These are phyloP conservation scores for Pseudococcus jackbeardsleyi DNA, from an alignment of 2,888 invertebrate species.

Conservation along the genomic window DNA sequence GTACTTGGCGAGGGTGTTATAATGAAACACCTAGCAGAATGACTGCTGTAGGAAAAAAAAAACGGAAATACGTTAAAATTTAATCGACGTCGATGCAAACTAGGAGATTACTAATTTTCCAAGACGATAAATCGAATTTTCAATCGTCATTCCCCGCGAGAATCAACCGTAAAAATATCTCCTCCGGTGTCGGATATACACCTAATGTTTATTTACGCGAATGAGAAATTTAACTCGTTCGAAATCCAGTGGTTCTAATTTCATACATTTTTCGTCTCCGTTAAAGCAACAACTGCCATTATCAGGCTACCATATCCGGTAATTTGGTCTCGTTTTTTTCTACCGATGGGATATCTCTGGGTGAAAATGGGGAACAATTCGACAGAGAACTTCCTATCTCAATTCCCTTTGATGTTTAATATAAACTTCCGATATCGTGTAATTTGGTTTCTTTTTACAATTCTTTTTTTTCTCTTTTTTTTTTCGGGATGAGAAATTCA, in stretches of 20 bases:
- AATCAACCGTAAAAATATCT: constrained; percentile 54
- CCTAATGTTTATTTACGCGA: constrained; percentile 48
- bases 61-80: constrained; percentile 50
- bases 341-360: background rate
- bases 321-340: background rate
- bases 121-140: constrained; percentile 62
- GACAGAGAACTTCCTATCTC: background rate
- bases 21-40: constrained; percentile 28
- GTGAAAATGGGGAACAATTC: background rate
- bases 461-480: background rate
- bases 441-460: background rate
- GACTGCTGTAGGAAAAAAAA: background rate
- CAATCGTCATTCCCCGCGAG: constrained; percentile 59
- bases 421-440: background rate
- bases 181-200: constrained; percentile 57
- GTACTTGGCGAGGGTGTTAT: background rate
- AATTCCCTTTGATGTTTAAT: background rate
- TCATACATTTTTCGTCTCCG: background rate
- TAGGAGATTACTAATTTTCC: constrained; percentile 61
- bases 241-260: constrained; percentile 26
- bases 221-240: constrained; percentile 37
- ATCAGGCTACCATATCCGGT: background rate
- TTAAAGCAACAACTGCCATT: background rate
- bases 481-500: background rate
- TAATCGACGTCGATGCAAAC: constrained; percentile 44